Evolutionary conservation across 2,113 vertebrate species (phyloP), one percentile per base, ranked within the genome.

Genomic region (Neolamprologus devosi): DNA sequence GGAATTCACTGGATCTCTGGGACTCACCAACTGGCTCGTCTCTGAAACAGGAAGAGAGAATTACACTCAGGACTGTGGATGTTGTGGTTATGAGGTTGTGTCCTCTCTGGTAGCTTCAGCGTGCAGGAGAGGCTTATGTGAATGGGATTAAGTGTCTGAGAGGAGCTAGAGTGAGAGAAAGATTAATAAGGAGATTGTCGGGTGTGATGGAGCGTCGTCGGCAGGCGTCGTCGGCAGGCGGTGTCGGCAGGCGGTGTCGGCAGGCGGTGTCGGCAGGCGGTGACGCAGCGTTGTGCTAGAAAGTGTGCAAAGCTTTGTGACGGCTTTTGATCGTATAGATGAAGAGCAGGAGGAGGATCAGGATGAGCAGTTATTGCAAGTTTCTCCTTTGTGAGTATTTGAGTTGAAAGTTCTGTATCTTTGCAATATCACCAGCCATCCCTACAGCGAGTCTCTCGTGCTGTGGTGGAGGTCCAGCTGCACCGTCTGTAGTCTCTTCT

Each of bases 131-230:
- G 45, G 26, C 42, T 78, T n/a, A 2, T 49, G 42, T 75, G 42
- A 47, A 49, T 7, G 23, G 70, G 70, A 75, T 75, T 78, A 78
- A 78, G 70, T 78, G 21, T 78, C 21, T 49, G 70, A 30, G 70
- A 78, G 42, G 23, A 49, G 23, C 42, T 19, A 5, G 70, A 75
- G 42, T 1, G 70, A 49, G 70, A 12, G 9, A 12, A 19, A 49
- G 70, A 78, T 78, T 30, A 78, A 49, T 49, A 11, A 78, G 42
- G 42, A 49, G 23, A 78, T 30, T 30, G 73, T 78, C 0, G 16
- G 42, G 70, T 78, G 16, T 2, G 70, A 78, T 13, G 70, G 70
- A 78, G 70, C 9, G 2, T 3, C 0, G 65, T 70, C 37, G 8
- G 40, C 40, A 26, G 40, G 23, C 14, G 4, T 19, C 6, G 63